A percentile compares a stretch with the other conserved stretches of the same genome.
Conservation (phyloP, 2,888 invertebrate genomes). For the Mesoligia furuncula region DNA sequence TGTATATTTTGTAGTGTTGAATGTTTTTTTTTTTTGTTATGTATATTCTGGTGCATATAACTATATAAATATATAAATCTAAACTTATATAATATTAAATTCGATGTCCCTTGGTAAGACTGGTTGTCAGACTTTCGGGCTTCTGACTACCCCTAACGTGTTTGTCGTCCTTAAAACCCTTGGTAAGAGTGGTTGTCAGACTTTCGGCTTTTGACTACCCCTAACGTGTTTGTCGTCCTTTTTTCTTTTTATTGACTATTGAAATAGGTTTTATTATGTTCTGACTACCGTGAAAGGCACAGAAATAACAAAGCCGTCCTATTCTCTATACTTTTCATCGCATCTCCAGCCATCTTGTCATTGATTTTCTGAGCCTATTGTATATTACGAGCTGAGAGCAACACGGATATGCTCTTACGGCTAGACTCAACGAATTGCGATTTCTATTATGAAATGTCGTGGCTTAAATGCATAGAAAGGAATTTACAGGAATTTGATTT, state of each 20-base stretch:
- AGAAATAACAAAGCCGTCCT: background rate
- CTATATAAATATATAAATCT: too few relatives aligned
- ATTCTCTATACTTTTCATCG: background rate
- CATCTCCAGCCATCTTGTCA: background rate
- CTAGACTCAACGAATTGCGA: background rate
- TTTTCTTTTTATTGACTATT: background rate
- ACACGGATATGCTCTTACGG: conserved; percentile 24
- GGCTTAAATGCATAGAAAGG: background rate
- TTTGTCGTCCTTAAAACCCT: too few relatives aligned
- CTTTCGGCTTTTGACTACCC: too few relatives aligned
- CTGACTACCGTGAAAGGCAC: background rate
- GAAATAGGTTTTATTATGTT: background rate
- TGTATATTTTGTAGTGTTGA: background rate
- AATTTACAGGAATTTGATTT: background rate
- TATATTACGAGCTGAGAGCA: conserved; percentile 8
- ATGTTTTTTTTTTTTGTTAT: background rate
- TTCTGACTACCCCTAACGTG: too few relatives aligned
- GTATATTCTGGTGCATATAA: too few relatives aligned
- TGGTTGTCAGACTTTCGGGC: too few relatives aligned
- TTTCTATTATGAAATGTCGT: background rate
- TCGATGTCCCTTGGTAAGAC: too few relatives aligned
- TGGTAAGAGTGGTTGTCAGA: too few relatives aligned
- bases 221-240: too few relatives aligned
- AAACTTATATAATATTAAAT: background rate
- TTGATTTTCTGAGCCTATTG: conserved; percentile 16